Base-by-base conservation (phyloP, 2,797 vertebrate species). In the Crenuchus spilurus region DNA sequence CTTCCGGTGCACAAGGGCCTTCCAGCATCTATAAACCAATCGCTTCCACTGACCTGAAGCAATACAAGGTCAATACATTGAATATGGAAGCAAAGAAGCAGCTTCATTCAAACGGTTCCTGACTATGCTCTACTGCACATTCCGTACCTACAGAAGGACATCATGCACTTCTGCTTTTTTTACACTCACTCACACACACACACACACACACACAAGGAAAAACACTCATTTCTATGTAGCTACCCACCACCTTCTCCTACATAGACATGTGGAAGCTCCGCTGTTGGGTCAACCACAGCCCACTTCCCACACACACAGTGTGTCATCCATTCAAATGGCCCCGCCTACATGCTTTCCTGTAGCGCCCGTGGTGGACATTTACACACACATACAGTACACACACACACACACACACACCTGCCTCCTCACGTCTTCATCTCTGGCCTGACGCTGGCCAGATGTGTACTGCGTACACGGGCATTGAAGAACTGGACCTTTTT, bases 401-500 rank as follows among this genome's bases (percentile, higher is more conserved):
- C 74, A 70, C 41, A 66, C 74, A 75, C 44, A 78, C 68, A 83
- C 76, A 39, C 64, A 42, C 74, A 41, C 7, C 69, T 63, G 20
- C 46, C 62, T 60, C 57, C 57, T 72, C 44, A 33, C 58, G 49
- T 66, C 67, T 75, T 70, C 71, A 37, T 76, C 58, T 62, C 41
- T 76, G 81, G 64, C 82, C 87, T 82, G 88, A 83, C 84, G 77
- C 84, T 57, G 39, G 30, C 88, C 82, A 80, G 89, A 89, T 90
- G 90, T 93, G 91, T 91, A 90, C 89, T 87, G 88, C 91, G 90
- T 91, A 88, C 87, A 88, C 90, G 87, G 86, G 88, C 89, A 57
- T 85, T 88, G 90, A 90, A 89, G 87, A 82, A 87, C 77, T 81
- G 86, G 89, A 88, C 78, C 84, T 88, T 86, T 72, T 76, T 67